Base-by-base conservation (phyloP, 2,888 invertebrate species). In the Plebejus melissa region DNA sequence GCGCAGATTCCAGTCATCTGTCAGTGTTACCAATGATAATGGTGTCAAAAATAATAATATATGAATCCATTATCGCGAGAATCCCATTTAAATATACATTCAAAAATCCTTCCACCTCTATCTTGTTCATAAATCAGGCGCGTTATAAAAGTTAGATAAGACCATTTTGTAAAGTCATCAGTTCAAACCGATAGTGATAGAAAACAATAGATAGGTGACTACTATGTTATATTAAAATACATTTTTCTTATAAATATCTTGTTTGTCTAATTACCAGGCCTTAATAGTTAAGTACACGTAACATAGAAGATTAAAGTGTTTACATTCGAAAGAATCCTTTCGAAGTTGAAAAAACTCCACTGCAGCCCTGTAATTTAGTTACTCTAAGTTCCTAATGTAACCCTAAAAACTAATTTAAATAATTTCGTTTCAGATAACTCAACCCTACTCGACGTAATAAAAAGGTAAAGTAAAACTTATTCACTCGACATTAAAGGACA, bases 1-100 rank as follows among this genome's bases (percentile, higher is more conserved):
- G 82, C 82, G 83, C 82, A 82, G 86, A 83, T 85, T 86, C 80
- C 80, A 75, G 84, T 82, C 82, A 86, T 88, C 86, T 84, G 85
- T 88, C 85, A 86, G 81, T 80, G 80, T 80, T 77, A 78, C 77
- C 77, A 77, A 77, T 79, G 78, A 77, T 76, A 77, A 76, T 46
- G 41, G 36, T 46, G 75, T 75, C 75, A 75, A 75, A 75, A 75
- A 75, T 75, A 75, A 75, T 75, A 75, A 75, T 70, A 50, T 72
- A 72, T 72, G 72, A 72, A 72, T 72, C 72, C 50, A 72, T 72
- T 54, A 72, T 72, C 54, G 7, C 22, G 41, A n/a, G 70, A 41
- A 70, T 22, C 41, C 41, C 70, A 41, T 70, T 70, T 70, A 41
- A 70, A 70, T 70, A 28, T 70, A 65, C 65, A 65, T 65, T 65